A percentile compares a stretch with the other conserved stretches of the same genome.
phyloP scores from a whole-genome alignment of 1,140 invertebrate genomes.

The Diplogasteroides magnus region DNA sequence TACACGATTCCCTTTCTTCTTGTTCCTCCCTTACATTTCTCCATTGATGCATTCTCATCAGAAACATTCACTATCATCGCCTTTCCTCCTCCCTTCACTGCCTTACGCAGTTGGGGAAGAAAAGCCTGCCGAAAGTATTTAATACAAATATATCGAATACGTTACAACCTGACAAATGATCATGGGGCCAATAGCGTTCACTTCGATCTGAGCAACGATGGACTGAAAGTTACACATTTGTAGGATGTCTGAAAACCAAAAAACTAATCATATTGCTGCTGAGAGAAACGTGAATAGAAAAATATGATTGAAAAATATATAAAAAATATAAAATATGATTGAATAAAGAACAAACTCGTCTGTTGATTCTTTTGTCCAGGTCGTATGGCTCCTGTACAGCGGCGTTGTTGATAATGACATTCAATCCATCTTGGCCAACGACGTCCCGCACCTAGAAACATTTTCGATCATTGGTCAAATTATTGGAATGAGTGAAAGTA shows the following conservation, averaged over 20 bases:
- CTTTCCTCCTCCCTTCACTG: background rate
- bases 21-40: background rate
- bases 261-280: too few relatives aligned
- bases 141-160: too few relatives aligned
- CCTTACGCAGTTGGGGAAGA: background rate
- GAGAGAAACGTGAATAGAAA: too few relatives aligned
- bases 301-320: too few relatives aligned
- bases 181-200: background rate
- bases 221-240: too few relatives aligned
- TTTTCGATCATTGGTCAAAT: too few relatives aligned
- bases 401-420: slow-evolving; percentile 36
- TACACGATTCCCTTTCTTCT: background rate
- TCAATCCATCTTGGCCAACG: slow-evolving; percentile 16
- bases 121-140: too few relatives aligned
- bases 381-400: slow-evolving; percentile 18
- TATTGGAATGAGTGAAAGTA: background rate
- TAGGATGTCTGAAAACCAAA: too few relatives aligned
- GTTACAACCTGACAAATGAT: background rate
- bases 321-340: too few relatives aligned
- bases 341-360: too few relatives aligned
- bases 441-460: background rate
- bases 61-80: background rate
- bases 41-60: background rate
- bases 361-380: background rate
- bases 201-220: background rate